A percentile compares a stretch with the other conserved stretches of the same genome.
Evolutionary conservation across 37 sponge, comb jelly and placozoan species (phyloP).

Genomic region (Hexactinellida sp.): DNA sequence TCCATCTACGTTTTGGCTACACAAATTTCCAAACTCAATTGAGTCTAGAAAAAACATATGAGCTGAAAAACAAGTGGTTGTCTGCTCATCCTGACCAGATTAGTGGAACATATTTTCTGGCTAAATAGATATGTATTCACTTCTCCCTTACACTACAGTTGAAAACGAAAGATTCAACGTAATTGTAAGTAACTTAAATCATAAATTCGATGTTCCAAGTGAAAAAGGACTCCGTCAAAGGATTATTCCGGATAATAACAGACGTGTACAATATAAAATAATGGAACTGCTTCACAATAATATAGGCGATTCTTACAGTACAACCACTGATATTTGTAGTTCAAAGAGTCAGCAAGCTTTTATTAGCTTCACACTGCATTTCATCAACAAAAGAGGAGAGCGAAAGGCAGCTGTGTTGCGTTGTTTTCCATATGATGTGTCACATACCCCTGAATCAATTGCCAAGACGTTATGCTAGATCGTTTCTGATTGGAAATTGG

Average conservation of each 20-base stretch:
- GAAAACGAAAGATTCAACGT: slow-evolving; percentile 17
- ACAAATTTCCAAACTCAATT: not conserved
- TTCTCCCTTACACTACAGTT: slow-evolving; percentile 17
- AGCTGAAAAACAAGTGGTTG: not conserved
- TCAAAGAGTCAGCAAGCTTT: slow-evolving; percentile 15
- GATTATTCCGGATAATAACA: not conserved
- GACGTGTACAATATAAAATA: not conserved
- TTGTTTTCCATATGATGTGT: not conserved
- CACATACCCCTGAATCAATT: slow-evolving; percentile 3
- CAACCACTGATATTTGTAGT: slow-evolving; percentile 4
- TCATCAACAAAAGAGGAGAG: slow-evolving; percentile 14
- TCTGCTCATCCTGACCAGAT: not conserved
- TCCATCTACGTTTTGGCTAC: not conserved
- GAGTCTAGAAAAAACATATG: not conserved
- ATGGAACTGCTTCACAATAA: slow-evolving; percentile 6
- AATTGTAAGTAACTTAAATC: not conserved
- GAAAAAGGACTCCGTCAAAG: not conserved
- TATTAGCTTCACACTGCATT: slow-evolving; percentile 1
- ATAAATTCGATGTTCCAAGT: slow-evolving; percentile 17
- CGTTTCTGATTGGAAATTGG: slow-evolving; percentile 1
- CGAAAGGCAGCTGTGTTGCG: slow-evolving; percentile 2
- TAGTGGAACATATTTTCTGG: not conserved
- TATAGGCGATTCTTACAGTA: not conserved
- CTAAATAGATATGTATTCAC: slow-evolving; percentile 10
- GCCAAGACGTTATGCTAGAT: slow-evolving; percentile 1